These are phyloP conservation scores for Crotalus helleri DNA, from an alignment of 2,113 vertebrate genomes.

Conservation along the genomic window DNA sequence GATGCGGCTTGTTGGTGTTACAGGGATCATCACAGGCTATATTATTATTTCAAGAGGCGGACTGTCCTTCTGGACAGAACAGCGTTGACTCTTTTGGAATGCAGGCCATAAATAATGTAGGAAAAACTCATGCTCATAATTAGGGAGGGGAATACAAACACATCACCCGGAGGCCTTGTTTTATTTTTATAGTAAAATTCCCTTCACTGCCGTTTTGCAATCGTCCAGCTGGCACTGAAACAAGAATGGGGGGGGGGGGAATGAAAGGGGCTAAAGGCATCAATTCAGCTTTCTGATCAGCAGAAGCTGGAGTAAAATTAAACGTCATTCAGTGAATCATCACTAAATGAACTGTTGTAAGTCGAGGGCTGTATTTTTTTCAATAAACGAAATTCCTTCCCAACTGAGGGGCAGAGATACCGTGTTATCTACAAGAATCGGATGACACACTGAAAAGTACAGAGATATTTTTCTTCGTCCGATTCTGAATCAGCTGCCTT, in stretches of 20 bases:
- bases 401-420: neutral
- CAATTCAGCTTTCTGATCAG: too few species aligned
- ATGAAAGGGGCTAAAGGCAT: neutral
- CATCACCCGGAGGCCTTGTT: neutral
- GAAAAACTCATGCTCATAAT: neutral
- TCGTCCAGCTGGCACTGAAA: neutral
- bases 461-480: neutral
- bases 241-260: conserved; percentile 21
- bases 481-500: neutral
- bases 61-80: accelerated
- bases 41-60: neutral
- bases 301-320: too few species aligned
- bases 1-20: too few species aligned
- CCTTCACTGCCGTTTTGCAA: neutral
- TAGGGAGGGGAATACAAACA: neutral
- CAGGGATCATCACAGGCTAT: too few species aligned
- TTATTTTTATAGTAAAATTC: conserved; percentile 9
- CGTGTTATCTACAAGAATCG: neutral
- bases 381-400: neutral
- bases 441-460: neutral
- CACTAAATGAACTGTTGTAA: too few species aligned
- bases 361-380: too few species aligned
- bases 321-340: too few species aligned
- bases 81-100: neutral
- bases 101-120: neutral